Base-by-base conservation (phyloP, 2,113 vertebrate species). In the Rhinoptilus africanus region DNA sequence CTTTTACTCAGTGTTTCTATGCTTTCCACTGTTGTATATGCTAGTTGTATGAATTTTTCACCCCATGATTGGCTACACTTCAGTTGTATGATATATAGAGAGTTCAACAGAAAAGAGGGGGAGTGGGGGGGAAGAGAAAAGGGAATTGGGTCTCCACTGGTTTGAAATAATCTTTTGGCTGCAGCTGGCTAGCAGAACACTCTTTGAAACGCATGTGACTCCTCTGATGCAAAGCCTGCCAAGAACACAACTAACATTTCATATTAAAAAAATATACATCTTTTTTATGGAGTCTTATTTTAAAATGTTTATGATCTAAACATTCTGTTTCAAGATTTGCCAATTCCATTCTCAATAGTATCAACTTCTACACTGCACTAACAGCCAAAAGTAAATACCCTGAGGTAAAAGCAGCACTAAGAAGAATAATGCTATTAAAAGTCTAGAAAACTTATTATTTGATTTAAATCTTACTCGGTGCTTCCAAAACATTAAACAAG, bases 261-360 rank as follows among this genome's bases (percentile, higher is more conserved):
- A 89, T 68, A 89, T 92, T 92, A 91, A 87, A 91, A 89, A 95
- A 93, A 94, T 51, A 53, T 14, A 50, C 69, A 74, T 74, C 54
- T 84, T 86, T 91, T 93, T 90, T 89, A 92, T 93, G 35, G 48
- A 87, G 88, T 72, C 83, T 83, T 93, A 94, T 91, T 95, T 92
- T 75, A 68, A 88, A 86, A 95, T 96, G 94, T 96, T 96, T 97
- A 95, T 82, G 83, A 92, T 87, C 88, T 96, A 97, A 96, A 97
- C 94, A 96, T 67, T 89, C 64, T 74, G 72, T 67, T 90, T 97
- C 84, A 96, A 96, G 64, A 72, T 37, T 93, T 84, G 88, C 95
- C 96, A 96, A 28, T 78, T 87, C 47, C 51, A 83, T 78, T 87
- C 92, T 95, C 85, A 72, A 80, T 75, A 84, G 80, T 79, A 91